These are phyloP conservation scores for Candoia aspera DNA, from an alignment of 2,113 vertebrate genomes.

Conservation along the genomic window DNA sequence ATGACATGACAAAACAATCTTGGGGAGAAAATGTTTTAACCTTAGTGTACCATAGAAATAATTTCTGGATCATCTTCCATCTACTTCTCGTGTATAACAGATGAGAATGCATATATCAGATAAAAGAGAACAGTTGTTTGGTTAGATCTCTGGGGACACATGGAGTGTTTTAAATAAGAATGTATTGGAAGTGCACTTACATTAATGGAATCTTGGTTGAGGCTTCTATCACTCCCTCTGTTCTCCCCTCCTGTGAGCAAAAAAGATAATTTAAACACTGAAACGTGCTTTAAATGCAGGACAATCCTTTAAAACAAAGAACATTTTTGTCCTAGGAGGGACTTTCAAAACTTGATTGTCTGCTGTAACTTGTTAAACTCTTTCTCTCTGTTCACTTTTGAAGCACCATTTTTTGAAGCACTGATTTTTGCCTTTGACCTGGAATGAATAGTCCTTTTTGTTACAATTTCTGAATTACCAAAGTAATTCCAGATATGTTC, in stretches of 20 bases:
- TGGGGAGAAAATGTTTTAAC: background rate
- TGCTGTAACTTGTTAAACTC: background rate
- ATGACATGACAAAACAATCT: background rate
- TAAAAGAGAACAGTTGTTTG: background rate
- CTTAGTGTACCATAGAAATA: background rate
- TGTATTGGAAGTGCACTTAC: background rate
- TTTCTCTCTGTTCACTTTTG: background rate
- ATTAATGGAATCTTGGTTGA: background rate
- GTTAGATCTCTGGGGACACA: background rate
- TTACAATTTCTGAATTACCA: constrained; percentile 16
- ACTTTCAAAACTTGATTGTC: background rate
- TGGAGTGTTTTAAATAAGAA: background rate
- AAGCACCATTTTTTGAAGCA: constrained; percentile 6
- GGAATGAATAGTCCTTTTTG: background rate
- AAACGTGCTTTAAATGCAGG: background rate
- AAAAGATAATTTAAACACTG: background rate
- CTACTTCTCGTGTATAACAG: background rate
- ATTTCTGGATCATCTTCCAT: background rate
- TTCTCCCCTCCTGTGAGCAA: background rate
- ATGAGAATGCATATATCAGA: background rate
- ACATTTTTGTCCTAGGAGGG: background rate
- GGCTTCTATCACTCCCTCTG: background rate
- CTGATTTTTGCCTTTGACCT: background rate
- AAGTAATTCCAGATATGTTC: constrained; percentile 6
- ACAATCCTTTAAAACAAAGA: background rate